Evolutionary conservation across 2,888 invertebrate genomes (phyloP), one percentile per base, ranked within the genome.

Genomic region (Archaeoteleia sp.): DNA sequence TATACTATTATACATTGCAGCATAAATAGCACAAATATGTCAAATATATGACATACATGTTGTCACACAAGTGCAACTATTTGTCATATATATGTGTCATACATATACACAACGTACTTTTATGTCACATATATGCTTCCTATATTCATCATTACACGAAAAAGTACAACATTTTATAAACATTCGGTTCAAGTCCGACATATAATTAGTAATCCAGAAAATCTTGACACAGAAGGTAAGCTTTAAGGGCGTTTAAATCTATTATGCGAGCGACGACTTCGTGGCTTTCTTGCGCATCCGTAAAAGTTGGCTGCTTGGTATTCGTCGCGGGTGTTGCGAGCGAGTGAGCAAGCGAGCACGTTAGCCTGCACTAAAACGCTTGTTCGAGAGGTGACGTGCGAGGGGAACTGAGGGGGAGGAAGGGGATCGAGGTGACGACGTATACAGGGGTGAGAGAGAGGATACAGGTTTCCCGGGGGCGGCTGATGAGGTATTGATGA

Each of bases 401-500:
- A 37, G 25, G 12, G 39, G 30, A 42, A 58, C 20, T 14, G 39
- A 15, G 62, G 8, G 53, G 51, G 23, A 17, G 35, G 32, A 49
- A 39, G 27, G 63, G 53, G 49, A 37, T 48, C 9, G 57, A 57
- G 51, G 69, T 32, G 62, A 67, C 57, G 62, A 51, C 39, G 46
- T n/a, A n/a, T 10, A 32, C 37, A 39, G 65, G 60, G 57, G 45
- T 32, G 58, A 40, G 57, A 54, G 70, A 58, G 71, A 67, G 73
- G 80, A 79, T 82, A 80, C 84, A 84, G 84, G 82, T 83, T 84
- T 82, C 81, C 83, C 78, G 77, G 79, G 82, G 82, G 80, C 80
- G 78, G 80, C 86, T 88, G 88, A 89, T 88, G 88, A 88, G 89
- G 85, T 88, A 89, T 89, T 89, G 88, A 89, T 89, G 88, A 88